Conservation (phyloP, 1,140 invertebrate species). For the Platyscapa corneri region DNA sequence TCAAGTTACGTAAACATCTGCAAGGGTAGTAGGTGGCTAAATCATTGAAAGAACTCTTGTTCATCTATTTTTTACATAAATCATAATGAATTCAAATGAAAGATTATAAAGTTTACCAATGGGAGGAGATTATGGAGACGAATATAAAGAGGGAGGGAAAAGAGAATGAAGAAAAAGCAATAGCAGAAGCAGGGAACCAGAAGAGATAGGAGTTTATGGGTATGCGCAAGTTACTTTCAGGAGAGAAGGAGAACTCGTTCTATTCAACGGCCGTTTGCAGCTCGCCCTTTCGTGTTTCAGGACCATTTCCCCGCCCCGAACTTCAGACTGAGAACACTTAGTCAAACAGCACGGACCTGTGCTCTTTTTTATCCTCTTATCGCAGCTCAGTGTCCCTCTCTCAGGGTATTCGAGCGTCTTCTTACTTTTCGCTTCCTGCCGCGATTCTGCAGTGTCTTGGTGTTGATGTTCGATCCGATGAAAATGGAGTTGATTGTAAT, state of each 20-base stretch:
- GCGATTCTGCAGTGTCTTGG: not conserved
- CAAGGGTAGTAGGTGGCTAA: not conserved
- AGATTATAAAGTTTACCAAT: too few relatives aligned
- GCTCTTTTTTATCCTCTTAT: not conserved
- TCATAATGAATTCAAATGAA: too few relatives aligned
- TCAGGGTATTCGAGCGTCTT: not conserved
- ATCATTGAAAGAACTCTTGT: not conserved
- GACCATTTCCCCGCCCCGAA: constrained; percentile 24
- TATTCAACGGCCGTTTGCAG: not conserved
- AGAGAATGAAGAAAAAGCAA: not conserved
- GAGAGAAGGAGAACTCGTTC: not conserved
- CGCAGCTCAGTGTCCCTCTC: not conserved
- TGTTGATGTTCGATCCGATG: constrained; percentile 23
- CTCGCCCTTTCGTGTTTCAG: constrained; percentile 36
- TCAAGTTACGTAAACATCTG: not conserved
- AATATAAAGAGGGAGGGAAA: not conserved
- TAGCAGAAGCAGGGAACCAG: not conserved
- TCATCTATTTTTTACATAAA: not conserved
- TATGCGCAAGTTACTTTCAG: not conserved
- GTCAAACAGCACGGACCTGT: constrained; percentile 3
- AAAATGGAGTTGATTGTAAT: constrained; percentile 26
- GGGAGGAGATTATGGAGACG: too few relatives aligned
- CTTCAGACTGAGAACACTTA: constrained; percentile 5
- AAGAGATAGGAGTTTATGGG: constrained; percentile 26
- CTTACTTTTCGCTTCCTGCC: not conserved